A percentile compares a stretch with the other conserved stretches of the same genome.
Evolutionary conservation across 2,113 vertebrate species (phyloP).

Genomic region (Chionis minor): DNA sequence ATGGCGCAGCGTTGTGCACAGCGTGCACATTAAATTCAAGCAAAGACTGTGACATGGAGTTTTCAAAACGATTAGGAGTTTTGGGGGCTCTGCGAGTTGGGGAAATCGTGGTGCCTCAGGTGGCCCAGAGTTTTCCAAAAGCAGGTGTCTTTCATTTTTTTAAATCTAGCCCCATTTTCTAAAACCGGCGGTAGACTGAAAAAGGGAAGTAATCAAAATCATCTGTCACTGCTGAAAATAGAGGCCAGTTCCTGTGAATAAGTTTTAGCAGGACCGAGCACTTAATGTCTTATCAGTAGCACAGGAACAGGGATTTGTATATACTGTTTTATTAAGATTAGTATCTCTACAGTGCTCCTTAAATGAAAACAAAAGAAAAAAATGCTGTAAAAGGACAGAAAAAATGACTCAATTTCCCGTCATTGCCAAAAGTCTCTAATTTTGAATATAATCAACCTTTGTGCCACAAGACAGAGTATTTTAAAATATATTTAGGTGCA

Average conservation of each 20-base stretch:
- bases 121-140: background rate
- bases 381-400: conserved; percentile 32
- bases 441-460: conserved; percentile 22
- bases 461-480: background rate
- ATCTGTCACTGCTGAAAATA: conserved; percentile 17
- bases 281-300: conserved; percentile 20
- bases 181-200: background rate
- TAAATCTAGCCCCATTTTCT: background rate
- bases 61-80: background rate
- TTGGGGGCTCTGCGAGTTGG: background rate
- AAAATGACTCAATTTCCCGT: conserved; percentile 26
- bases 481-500: background rate
- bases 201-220: conserved; percentile 16
- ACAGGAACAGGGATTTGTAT: conserved; percentile 41
- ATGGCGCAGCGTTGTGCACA: fast-evolving
- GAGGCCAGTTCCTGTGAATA: background rate
- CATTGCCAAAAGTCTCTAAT: conserved; percentile 38
- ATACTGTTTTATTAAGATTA: conserved; percentile 44
- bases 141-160: background rate
- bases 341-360: conserved; percentile 13
- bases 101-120: background rate
- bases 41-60: background rate
- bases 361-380: conserved; percentile 22
- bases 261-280: background rate
- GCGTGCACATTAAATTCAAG: background rate